Conservation (phyloP, 2,888 invertebrate species). For the Conus canariensis region DNA sequence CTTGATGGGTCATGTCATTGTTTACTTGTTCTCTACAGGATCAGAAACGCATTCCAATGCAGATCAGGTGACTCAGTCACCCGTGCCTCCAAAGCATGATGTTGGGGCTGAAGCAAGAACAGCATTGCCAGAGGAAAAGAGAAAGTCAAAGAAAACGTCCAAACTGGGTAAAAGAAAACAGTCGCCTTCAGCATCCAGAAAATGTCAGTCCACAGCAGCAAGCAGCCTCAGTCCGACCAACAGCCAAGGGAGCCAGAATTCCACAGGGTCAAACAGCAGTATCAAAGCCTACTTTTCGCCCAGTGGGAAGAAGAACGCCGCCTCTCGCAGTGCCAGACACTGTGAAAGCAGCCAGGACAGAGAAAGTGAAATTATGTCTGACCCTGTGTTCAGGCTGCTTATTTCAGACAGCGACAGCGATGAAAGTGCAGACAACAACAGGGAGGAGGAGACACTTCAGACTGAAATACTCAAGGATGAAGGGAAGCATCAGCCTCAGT, state of each 20-base stretch:
- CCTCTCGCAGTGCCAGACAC: not conserved
- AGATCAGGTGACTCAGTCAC: not conserved
- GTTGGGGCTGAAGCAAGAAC: not conserved
- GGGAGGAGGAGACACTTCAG: not conserved
- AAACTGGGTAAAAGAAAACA: not conserved
- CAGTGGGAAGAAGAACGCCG: not conserved
- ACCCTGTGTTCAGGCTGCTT: constrained; percentile 2
- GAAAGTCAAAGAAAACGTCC: not conserved
- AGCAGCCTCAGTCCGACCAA: not conserved
- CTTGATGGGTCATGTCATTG: not conserved
- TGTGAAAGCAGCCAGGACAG: not conserved
- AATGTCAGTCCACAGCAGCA: not conserved
- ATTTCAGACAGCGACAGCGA: constrained; percentile 29
- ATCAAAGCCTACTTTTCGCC: constrained; percentile 24
- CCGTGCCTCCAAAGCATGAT: not conserved
- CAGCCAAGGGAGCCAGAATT: constrained; percentile 26
- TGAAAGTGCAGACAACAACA: not conserved
- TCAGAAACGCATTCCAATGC: not conserved
- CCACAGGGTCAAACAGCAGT: constrained; percentile 1
- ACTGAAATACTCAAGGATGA: not conserved
- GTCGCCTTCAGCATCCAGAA: not conserved
- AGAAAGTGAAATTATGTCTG: not conserved
- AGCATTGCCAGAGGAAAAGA: not conserved
- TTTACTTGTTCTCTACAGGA: not conserved
- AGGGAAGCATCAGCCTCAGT: not conserved